phyloP scores from a whole-genome alignment of 2,797 vertebrate genomes.

The Acestrorhynchus altus region DNA sequence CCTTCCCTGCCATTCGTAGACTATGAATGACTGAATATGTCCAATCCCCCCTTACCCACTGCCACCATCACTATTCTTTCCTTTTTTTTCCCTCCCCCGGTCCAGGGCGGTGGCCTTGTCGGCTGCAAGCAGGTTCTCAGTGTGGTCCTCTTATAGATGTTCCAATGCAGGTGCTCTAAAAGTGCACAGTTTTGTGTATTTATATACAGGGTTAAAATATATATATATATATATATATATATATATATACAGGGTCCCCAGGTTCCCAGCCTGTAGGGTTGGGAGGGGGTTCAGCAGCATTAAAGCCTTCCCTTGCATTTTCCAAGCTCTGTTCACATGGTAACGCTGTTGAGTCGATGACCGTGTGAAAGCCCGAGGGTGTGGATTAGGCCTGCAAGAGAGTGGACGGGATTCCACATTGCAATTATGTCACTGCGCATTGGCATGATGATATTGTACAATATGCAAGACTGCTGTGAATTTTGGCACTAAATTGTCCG shows the following conservation, averaged over 20 bases:
- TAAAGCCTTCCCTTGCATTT: constrained; percentile 7
- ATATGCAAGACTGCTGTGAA: background rate
- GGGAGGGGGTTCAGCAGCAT: background rate
- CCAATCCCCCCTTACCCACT: constrained; percentile 47
- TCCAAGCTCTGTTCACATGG: constrained; percentile 78
- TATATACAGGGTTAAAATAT: no score
- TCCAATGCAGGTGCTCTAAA: background rate
- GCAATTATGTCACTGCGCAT: background rate
- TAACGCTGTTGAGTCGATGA: constrained; percentile 76
- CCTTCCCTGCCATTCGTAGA: constrained; percentile 63
- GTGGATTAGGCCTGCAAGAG: constrained; percentile 56
- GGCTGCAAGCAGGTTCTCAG: constrained; percentile 15
- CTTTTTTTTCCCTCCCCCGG: constrained; percentile 36
- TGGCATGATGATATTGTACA: background rate
- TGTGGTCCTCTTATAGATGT: background rate
- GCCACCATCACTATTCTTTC: constrained; percentile 65
- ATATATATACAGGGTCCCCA: no score
- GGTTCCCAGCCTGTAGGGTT: background rate
- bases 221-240: no score
- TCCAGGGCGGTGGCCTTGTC: constrained; percentile 46
- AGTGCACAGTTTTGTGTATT: no score
- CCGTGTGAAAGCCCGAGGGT: constrained; percentile 67
- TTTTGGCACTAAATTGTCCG: no score
- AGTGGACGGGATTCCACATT: background rate
- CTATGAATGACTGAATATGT: constrained; percentile 70